Conservation (phyloP, 2,113 vertebrate genomes). For the Anser cygnoides region DNA sequence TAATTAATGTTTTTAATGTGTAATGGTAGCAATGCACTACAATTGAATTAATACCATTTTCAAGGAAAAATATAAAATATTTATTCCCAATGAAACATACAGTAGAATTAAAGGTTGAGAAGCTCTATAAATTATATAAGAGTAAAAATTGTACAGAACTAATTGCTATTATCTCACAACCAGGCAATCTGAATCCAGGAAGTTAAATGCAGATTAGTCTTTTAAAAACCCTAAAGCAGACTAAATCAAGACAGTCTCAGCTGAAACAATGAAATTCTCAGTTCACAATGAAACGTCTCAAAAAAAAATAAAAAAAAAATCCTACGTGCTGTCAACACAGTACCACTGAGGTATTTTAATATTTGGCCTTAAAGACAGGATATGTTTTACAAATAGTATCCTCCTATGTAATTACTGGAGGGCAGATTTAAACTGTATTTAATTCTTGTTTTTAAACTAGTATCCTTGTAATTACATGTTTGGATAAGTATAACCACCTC, state of each 20-base stretch:
- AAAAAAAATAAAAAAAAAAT: not conserved
- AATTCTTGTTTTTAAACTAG: not conserved
- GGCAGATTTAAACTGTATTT: not conserved
- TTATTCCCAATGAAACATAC: not conserved
- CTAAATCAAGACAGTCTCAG: not conserved
- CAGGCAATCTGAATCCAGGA: not conserved
- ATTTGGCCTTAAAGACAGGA: not conserved
- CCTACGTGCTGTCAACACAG: not conserved
- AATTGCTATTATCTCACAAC: not conserved
- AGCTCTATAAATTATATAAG: not conserved
- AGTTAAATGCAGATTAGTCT: not conserved
- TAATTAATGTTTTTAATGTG: slow-evolving; percentile 31
- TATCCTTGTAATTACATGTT: not conserved
- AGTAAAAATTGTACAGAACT: not conserved
- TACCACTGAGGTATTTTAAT: not conserved
- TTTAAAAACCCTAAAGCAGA: not conserved
- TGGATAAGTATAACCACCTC: not conserved
- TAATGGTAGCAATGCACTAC: not conserved
- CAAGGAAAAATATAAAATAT: not conserved
- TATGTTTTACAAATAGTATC: not conserved
- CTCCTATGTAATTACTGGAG: slow-evolving; percentile 3
- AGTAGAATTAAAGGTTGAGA: not conserved
- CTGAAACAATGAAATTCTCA: not conserved
- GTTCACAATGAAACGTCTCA: not conserved
- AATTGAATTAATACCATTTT: not conserved